phyloP scores from a whole-genome alignment of 2,113 vertebrate species.

The Sylvia atricapilla region DNA sequence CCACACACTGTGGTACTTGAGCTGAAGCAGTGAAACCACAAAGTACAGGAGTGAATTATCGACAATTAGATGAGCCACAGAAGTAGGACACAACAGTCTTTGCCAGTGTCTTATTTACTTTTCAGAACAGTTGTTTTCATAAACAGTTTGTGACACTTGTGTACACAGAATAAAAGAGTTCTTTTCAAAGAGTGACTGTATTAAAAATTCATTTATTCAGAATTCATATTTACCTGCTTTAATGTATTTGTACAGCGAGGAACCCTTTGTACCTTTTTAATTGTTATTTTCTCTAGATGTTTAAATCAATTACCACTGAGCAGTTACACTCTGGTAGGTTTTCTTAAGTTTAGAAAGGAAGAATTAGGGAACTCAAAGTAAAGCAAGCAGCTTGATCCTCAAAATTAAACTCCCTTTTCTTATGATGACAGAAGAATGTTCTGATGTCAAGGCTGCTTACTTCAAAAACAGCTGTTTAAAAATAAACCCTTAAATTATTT shows the following conservation, averaged over 20 bases:
- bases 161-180: conserved; percentile 17
- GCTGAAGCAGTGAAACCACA: not conserved
- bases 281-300: conserved; percentile 49
- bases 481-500: conserved; percentile 18
- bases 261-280: conserved; percentile 44
- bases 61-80: not conserved
- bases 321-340: not conserved
- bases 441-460: conserved; percentile 17
- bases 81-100: conserved; percentile 18
- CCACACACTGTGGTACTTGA: not conserved
- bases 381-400: not conserved
- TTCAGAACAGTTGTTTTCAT: conserved; percentile 34
- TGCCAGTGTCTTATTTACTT: conserved; percentile 29
- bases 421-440: conserved; percentile 21
- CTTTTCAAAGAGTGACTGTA: conserved; percentile 30
- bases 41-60: not conserved
- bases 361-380: not conserved
- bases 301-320: conserved; percentile 45
- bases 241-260: conserved; percentile 10
- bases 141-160: conserved; percentile 30
- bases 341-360: conserved; percentile 9
- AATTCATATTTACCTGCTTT: conserved; percentile 40
- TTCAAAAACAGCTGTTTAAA: conserved; percentile 48
- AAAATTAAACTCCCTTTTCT: conserved; percentile 7
- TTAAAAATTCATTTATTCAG: conserved; percentile 61